Evolutionary conservation across 2,113 vertebrate genomes (phyloP), one percentile per base, ranked within the genome.

Genomic region (Crotalus tigris): DNA sequence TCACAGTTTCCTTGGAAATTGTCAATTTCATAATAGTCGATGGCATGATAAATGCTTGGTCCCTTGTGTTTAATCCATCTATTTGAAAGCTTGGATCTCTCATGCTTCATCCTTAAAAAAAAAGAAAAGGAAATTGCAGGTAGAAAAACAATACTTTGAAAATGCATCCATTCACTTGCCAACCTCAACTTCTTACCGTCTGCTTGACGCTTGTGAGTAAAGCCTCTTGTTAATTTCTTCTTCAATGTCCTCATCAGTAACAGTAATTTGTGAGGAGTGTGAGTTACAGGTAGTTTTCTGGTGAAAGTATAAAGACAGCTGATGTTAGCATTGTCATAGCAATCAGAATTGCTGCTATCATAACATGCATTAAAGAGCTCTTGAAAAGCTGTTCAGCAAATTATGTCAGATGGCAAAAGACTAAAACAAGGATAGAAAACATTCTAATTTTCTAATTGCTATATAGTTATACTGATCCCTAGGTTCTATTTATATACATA

Each of bases 21-120:
- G 94, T 91, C 55, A 29, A 96, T 93, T 94, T 98, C 93, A 13
- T 97, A 97, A 93, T 95, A 97, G 55, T 92, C 95, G 88, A 97
- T 96, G 23, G 86, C 92, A 53, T 96, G 93, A 91, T 96, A 97
- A 87, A 64, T 89, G n/a, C 93, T 96, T 29, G 94, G 95, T 94
- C 93, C 75, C 0, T 93, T 94, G 19, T 91, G 92, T 92, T 96
- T 97, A 15, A 93, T 90, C 53, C 91, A 12, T 69, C 96, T 97
- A 91, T 92, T 95, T 92, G 92, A 95, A 54, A 96, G 93, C 95
- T 95, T 95, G 64, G 39, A 97, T 91, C 94, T 95, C 92, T 97
- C 95, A 92, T 96, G 93, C 11, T 94, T 95, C 91, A 94, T 90
- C 69, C 96, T 98, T 98, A 39, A 29, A 91, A 39, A 39, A 33